phyloP scores from a whole-genome alignment of 2,888 invertebrate species.

The Phaedon cochleariae region DNA sequence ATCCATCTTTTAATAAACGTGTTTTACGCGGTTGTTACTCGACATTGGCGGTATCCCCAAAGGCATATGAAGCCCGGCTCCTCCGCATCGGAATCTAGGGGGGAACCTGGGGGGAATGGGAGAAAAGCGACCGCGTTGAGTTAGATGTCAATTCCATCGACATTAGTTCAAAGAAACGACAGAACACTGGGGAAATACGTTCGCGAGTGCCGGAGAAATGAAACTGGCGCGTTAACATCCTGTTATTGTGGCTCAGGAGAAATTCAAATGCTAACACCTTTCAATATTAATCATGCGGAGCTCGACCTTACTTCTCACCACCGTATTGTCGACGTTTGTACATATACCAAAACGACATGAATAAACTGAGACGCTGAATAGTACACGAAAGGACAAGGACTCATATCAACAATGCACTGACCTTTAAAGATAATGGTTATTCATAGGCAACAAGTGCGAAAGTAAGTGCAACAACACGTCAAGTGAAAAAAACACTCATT shows the following conservation, averaged over 20 bases:
- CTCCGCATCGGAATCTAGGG: slow-evolving; percentile 2
- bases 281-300: slow-evolving; percentile 56
- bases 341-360: slow-evolving; percentile 7
- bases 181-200: slow-evolving; percentile 63
- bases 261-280: slow-evolving; percentile 60
- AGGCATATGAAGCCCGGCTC: slow-evolving; percentile 11
- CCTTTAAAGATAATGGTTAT: no score
- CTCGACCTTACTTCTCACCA: slow-evolving; percentile 15
- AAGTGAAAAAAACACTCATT: no score
- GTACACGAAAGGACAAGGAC: no score
- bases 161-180: slow-evolving; percentile 61
- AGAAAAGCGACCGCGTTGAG: slow-evolving; percentile 39
- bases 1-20: slow-evolving; percentile 18
- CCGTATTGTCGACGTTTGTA: not conserved
- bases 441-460: no score
- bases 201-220: slow-evolving; percentile 54
- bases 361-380: not conserved
- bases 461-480: no score
- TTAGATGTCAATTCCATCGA: slow-evolving; percentile 60
- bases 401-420: no score
- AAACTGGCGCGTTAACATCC: slow-evolving; percentile 57
- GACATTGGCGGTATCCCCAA: slow-evolving; percentile 19
- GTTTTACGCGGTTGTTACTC: slow-evolving; percentile 22
- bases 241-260: slow-evolving; percentile 59
- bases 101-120: not conserved